Percentiles rank a stretch among this genome's conserved stretches.
phyloP scores from a whole-genome alignment of 1,140 invertebrate species.

The Macrobrachium nipponense region DNA sequence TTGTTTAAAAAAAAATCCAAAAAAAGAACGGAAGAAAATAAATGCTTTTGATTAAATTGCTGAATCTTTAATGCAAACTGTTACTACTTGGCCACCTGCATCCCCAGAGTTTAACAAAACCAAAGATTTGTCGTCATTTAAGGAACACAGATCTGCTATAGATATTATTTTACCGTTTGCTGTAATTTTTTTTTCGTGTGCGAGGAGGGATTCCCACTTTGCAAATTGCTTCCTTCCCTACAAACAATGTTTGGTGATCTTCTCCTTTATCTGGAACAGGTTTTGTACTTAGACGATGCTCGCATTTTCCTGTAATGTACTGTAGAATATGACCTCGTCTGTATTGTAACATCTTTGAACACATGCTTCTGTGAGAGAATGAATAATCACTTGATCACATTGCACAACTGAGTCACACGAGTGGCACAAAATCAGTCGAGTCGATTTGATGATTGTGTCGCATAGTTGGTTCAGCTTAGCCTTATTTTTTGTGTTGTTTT shows the following conservation, averaged over 20 bases:
- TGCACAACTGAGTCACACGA: no score
- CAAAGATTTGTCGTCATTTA: slow-evolving; percentile 27
- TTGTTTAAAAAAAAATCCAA: not conserved
- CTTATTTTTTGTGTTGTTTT: no score
- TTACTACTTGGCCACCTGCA: not conserved
- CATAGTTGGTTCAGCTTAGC: no score
- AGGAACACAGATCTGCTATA: slow-evolving; percentile 18
- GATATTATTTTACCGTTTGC: not conserved
- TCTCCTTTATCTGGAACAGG: not conserved
- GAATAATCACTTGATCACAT: no score
- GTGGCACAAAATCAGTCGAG: no score
- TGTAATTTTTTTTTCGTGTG: not conserved
- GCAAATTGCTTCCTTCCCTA: slow-evolving; percentile 6
- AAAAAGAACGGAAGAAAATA: not conserved
- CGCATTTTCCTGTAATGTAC: no score
- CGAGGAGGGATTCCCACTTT: not conserved
- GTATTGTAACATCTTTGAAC: no score
- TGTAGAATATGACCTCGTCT: no score
- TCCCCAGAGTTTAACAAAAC: slow-evolving; percentile 8
- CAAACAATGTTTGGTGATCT: not conserved
- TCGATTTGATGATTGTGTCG: no score
- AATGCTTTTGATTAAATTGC: not conserved
- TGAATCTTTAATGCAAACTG: not conserved
- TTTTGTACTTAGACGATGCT: not conserved
- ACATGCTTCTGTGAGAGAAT: no score